Conservation (phyloP, 2,797 vertebrate species). For the Macroramphosus scolopax region DNA sequence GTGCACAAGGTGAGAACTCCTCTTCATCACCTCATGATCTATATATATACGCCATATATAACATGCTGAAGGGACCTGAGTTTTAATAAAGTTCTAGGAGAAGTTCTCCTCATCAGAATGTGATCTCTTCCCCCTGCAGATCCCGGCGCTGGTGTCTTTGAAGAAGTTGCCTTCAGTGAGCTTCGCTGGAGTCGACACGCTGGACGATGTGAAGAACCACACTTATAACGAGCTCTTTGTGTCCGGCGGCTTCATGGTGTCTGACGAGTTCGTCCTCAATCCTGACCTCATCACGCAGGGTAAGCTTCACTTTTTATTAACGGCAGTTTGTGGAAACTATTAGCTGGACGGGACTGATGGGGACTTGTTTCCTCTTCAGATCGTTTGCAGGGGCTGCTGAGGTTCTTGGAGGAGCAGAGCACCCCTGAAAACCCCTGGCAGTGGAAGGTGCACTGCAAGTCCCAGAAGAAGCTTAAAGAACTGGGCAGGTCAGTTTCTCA, state of each 20-base stretch:
- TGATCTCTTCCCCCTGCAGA: constrained; percentile 71
- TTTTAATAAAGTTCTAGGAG: not conserved
- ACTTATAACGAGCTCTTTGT: constrained; percentile 97
- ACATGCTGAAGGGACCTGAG: not conserved
- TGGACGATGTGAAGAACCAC: constrained; percentile 97
- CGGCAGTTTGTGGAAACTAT: no score
- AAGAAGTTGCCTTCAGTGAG: constrained; percentile 93
- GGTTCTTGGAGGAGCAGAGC: constrained; percentile 89
- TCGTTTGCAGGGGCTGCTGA: constrained; percentile 86
- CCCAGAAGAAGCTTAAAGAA: constrained; percentile 97
- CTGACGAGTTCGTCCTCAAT: constrained; percentile 94
- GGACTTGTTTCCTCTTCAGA: constrained; percentile 70
- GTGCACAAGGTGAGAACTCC: constrained; percentile 88
- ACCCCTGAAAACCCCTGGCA: constrained; percentile 93
- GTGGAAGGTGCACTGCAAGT: constrained; percentile 98
- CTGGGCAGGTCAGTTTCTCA: constrained; percentile 84
- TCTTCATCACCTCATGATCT: not conserved
- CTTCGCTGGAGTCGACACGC: constrained; percentile 94
- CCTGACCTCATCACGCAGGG: constrained; percentile 87
- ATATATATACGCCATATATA: no score
- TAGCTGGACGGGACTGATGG: not conserved
- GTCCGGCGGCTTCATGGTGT: constrained; percentile 94
- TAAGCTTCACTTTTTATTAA: no score
- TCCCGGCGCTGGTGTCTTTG: constrained; percentile 90
- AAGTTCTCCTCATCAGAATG: not conserved